Conservation (phyloP, 2,113 vertebrate species). For the Xenopus tropicalis region DNA sequence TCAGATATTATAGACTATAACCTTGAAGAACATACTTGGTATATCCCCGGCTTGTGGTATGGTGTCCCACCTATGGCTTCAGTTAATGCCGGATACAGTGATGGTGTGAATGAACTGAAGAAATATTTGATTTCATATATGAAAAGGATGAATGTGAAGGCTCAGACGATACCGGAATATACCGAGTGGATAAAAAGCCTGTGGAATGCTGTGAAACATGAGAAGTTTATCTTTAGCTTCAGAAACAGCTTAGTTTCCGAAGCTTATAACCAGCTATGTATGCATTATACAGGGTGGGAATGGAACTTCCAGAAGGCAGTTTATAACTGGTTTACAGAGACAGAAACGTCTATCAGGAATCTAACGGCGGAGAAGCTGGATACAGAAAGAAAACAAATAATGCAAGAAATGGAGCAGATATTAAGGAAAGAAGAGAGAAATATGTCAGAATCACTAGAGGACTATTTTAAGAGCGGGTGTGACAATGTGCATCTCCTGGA, state of each 20-base stretch:
- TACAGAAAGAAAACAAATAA: neutral
- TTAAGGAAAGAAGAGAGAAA: conserved; percentile 44
- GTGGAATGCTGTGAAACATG: conserved; percentile 42
- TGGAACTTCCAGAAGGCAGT: conserved; percentile 50
- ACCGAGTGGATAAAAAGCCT: conserved; percentile 52
- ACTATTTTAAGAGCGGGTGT: conserved; percentile 51
- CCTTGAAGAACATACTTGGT: conserved; percentile 52
- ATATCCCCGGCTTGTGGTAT: conserved; percentile 57
- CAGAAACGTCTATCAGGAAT: conserved; percentile 50
- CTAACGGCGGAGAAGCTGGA: conserved; percentile 18
- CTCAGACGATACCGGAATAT: conserved; percentile 52
- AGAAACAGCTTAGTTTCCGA: conserved; percentile 29
- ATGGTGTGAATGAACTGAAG: conserved; percentile 54
- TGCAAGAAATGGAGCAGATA: conserved; percentile 53
- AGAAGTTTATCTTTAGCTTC: conserved; percentile 41
- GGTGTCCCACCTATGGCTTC: conserved; percentile 58
- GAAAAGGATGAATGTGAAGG: conserved; percentile 48
- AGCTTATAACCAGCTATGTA: conserved; percentile 41
- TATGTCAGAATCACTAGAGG: conserved; percentile 23
- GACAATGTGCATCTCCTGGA: conserved; percentile 51
- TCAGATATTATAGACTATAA: conserved; percentile 49
- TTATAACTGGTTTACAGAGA: conserved; percentile 52
- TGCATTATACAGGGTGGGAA: conserved; percentile 52
- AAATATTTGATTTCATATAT: conserved; percentile 57
- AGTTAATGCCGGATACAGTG: conserved; percentile 56